Percentiles rank a stretch among this genome's conserved stretches.
Conservation (phyloP, 2,888 invertebrate species). For the Ecliptopera silaceata region DNA sequence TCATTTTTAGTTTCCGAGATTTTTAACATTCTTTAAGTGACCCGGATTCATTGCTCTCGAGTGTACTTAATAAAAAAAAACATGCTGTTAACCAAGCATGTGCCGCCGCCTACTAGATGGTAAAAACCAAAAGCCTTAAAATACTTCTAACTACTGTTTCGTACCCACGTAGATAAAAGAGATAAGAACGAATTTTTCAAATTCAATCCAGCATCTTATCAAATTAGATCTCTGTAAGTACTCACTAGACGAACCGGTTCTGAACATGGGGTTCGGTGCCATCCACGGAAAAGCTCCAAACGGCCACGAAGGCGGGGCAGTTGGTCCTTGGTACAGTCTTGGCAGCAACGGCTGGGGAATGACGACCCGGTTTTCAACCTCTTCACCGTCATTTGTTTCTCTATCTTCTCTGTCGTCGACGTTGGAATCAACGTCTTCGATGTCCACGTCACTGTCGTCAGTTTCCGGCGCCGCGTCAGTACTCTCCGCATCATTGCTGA, state of each 20-base stretch:
- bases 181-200: conserved; percentile 26
- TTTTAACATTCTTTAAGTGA: no score
- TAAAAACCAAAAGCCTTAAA: conserved; percentile 1
- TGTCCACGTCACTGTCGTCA: conserved; percentile 79
- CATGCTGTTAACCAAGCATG: neutral
- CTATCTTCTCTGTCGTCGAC: conserved; percentile 74
- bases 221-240: conserved; percentile 37
- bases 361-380: conserved; percentile 78
- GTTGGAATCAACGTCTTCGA: conserved; percentile 74
- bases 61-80: no score
- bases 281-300: conserved; percentile 87
- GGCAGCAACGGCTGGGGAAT: conserved; percentile 87
- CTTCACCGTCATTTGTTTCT: conserved; percentile 73
- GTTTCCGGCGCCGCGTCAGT: conserved; percentile 64
- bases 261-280: conserved; percentile 84
- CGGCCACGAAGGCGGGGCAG: conserved; percentile 82
- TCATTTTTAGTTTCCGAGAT: no score
- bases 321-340: conserved; percentile 80
- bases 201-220: conserved; percentile 26
- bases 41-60: no score
- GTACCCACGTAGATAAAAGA: conserved; percentile 30
- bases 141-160: conserved; percentile 23
- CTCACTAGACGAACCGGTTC: conserved; percentile 84
- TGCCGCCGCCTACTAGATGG: conserved; percentile 7
- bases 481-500: conserved; percentile 72